These are phyloP conservation scores for Ectobius pallidus DNA, from an alignment of 2,888 invertebrate genomes.

Conservation along the genomic window DNA sequence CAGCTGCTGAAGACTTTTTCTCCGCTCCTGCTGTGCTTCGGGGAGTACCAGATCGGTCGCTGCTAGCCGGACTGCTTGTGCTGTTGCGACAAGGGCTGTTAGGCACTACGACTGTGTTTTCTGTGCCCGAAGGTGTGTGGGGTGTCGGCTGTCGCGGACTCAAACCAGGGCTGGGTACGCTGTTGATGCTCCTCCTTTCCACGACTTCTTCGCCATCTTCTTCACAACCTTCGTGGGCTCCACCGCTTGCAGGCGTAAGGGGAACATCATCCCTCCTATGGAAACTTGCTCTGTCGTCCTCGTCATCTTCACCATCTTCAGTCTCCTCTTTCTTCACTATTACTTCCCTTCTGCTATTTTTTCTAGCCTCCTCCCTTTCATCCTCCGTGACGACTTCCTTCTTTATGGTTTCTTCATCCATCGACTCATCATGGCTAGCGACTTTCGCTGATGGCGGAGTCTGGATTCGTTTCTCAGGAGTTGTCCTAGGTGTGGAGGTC, in stretches of 20 bases:
- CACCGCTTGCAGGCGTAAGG: conserved; percentile 43
- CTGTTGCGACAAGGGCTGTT: conserved; percentile 68
- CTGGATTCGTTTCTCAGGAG: conserved; percentile 70
- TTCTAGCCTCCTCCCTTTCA: conserved; percentile 55
- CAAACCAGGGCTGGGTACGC: conserved; percentile 50
- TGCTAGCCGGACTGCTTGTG: conserved; percentile 71
- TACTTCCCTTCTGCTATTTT: conserved; percentile 57
- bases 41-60: conserved; percentile 78
- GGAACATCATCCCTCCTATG: conserved; percentile 51
- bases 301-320: conserved; percentile 61
- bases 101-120: conserved; percentile 45
- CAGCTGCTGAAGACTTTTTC: conserved; percentile 56
- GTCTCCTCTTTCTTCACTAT: conserved; percentile 64
- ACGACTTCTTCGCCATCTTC: conserved; percentile 42
- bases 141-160: conserved; percentile 52
- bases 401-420: conserved; percentile 63
- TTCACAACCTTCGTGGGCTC: conserved; percentile 40
- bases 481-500: conserved; percentile 67
- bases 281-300: conserved; percentile 54
- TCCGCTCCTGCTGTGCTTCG: conserved; percentile 67
- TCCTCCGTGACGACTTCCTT: conserved; percentile 56
- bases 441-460: conserved; percentile 64
- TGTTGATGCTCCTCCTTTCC: conserved; percentile 44
- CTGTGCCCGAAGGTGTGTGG: conserved; percentile 57
- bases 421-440: conserved; percentile 57